Conservation (phyloP, 2,113 vertebrate genomes). For the Chaenocephalus aceratus region DNA sequence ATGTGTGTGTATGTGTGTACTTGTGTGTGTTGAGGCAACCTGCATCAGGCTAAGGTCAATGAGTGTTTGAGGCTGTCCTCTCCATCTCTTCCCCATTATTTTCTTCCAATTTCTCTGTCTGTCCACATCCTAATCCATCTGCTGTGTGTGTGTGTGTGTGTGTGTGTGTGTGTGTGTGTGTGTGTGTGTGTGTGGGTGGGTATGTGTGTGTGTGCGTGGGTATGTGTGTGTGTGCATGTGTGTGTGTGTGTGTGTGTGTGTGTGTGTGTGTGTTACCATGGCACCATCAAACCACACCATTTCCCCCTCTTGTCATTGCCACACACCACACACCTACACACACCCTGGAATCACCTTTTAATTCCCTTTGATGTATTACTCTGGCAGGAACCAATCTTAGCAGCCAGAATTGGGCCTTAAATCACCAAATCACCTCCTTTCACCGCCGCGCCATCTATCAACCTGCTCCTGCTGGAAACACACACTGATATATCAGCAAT, state of each 20-base stretch:
- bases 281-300: conserved; percentile 69
- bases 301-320: conserved; percentile 41
- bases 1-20: not conserved
- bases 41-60: conserved; percentile 61
- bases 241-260: conserved; percentile 36
- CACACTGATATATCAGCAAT: conserved; percentile 74
- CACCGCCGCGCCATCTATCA: conserved; percentile 75
- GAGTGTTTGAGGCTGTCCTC: conserved; percentile 37
- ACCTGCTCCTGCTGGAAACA: conserved; percentile 14
- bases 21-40: conserved; percentile 15
- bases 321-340: conserved; percentile 25
- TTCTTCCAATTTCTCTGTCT: conserved; percentile 41
- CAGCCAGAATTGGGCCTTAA: conserved; percentile 82
- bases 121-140: conserved; percentile 69
- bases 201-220: conserved; percentile 33
- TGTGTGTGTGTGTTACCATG: conserved; percentile 52
- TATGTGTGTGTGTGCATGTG: conserved; percentile 32
- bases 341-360: conserved; percentile 81
- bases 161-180: conserved; percentile 19
- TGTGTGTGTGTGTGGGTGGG: conserved; percentile 31
- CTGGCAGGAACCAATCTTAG: conserved; percentile 85
- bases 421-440: conserved; percentile 83
- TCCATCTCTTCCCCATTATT: conserved; percentile 37
- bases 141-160: conserved; percentile 19
- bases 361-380: conserved; percentile 85